Conservation (phyloP, 2,113 vertebrate species). For the Oncorhynchus keta region DNA sequence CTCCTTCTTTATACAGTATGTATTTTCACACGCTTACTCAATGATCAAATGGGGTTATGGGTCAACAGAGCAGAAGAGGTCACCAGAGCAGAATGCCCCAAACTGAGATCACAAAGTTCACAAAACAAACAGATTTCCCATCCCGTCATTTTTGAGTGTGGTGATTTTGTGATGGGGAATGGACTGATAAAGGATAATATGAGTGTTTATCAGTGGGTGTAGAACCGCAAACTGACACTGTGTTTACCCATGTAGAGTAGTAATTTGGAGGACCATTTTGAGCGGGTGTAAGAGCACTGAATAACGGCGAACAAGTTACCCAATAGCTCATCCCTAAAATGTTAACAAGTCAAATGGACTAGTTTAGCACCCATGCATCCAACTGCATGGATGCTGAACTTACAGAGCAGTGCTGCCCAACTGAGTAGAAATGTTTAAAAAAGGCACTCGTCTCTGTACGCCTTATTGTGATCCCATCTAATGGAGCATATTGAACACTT, state of each 20-base stretch:
- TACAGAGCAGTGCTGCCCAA: slow-evolving; percentile 17
- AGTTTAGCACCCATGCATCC: no score
- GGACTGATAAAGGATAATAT: slow-evolving; percentile 12
- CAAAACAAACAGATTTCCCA: not conserved
- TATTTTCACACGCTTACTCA: no score
- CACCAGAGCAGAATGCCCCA: no score
- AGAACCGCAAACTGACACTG: not conserved
- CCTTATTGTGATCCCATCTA: slow-evolving; percentile 19
- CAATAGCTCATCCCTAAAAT: slow-evolving; percentile 28
- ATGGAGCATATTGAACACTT: slow-evolving; percentile 16
- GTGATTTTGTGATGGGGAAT: slow-evolving; percentile 31
- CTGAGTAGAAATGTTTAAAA: slow-evolving; percentile 12
- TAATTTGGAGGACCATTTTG: not conserved
- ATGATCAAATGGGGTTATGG: no score
- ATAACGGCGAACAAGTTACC: slow-evolving; percentile 12
- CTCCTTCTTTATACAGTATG: no score
- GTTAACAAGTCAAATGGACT: slow-evolving; percentile 43
- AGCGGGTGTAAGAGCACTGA: not conserved
- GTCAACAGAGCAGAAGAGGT: no score
- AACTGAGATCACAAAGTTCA: not conserved
- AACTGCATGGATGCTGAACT: slow-evolving; percentile 16
- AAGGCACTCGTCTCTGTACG: not conserved
- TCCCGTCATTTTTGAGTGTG: slow-evolving; percentile 15
- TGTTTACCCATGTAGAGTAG: not conserved
- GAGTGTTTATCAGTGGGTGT: not conserved